phyloP scores from a whole-genome alignment of 2,888 invertebrate species.

The Nipponacmea schrenckii region DNA sequence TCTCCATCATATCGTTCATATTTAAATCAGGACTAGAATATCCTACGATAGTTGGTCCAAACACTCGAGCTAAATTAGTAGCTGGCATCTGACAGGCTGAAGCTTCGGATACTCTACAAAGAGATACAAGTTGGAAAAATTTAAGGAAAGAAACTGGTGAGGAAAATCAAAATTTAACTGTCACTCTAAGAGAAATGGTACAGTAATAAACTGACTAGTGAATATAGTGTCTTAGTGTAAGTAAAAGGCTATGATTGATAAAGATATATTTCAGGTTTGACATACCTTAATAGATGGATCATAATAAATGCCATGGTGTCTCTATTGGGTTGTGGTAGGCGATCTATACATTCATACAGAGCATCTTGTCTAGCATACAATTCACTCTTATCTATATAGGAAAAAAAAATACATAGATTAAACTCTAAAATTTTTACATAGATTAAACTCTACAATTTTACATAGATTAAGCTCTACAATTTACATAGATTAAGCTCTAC shows the following conservation, averaged over 20 bases:
- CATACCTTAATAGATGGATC: conserved; percentile 77
- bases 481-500: no score
- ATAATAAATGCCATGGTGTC: conserved; percentile 94
- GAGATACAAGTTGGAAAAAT: not conserved
- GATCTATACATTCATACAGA: conserved; percentile 77
- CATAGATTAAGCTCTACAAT: no score
- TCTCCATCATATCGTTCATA: conserved; percentile 79
- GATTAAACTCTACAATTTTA: no score
- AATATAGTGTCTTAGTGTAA: not conserved
- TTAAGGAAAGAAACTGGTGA: not conserved
- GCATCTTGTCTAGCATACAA: conserved; percentile 30
- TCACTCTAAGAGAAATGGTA: no score
- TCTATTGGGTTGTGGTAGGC: conserved; percentile 90
- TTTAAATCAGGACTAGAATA: conserved; percentile 80
- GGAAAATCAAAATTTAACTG: no score
- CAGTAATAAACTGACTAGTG: not conserved
- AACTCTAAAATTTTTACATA: not conserved
- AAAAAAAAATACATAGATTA: not conserved
- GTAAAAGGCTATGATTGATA: no score
- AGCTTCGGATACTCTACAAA: conserved; percentile 80
- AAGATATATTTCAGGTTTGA: no score
- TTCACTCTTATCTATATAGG: conserved; percentile 41
- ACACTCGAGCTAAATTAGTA: conserved; percentile 87
- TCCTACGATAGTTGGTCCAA: conserved; percentile 94
- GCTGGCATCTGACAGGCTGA: conserved; percentile 91